phyloP scores from a whole-genome alignment of 2,113 vertebrate species.

The Arizona elegans region DNA sequence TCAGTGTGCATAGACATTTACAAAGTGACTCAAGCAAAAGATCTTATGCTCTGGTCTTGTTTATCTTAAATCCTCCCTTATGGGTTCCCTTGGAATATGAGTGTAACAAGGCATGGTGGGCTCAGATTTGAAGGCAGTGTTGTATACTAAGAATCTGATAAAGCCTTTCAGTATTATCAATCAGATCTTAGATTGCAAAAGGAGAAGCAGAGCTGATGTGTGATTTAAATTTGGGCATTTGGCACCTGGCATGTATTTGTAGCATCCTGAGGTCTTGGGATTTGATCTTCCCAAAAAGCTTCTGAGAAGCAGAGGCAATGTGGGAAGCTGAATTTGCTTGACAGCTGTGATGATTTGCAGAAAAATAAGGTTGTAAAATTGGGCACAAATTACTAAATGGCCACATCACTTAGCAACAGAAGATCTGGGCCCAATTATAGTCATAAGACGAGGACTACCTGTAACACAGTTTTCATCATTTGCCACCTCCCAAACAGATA shows the following conservation, averaged over 20 bases:
- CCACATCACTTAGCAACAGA: background rate
- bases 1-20: background rate
- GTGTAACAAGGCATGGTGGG: background rate
- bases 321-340: background rate
- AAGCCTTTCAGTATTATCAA: background rate
- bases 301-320: background rate
- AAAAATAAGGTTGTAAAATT: background rate
- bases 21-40: background rate
- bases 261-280: background rate
- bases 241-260: background rate
- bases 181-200: background rate
- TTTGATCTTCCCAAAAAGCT: background rate
- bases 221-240: background rate
- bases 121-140: background rate
- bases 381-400: background rate
- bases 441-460: background rate
- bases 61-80: too few relatives aligned
- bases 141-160: background rate
- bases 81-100: background rate
- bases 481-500: background rate
- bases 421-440: background rate
- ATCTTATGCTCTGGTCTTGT: background rate
- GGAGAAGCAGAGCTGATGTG: background rate
- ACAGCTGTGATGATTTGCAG: background rate
- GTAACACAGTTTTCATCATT: background rate